These are phyloP conservation scores for Microtus pennsylvanicus DNA, from an alignment of 2,113 vertebrate species.

Conservation along the genomic window DNA sequence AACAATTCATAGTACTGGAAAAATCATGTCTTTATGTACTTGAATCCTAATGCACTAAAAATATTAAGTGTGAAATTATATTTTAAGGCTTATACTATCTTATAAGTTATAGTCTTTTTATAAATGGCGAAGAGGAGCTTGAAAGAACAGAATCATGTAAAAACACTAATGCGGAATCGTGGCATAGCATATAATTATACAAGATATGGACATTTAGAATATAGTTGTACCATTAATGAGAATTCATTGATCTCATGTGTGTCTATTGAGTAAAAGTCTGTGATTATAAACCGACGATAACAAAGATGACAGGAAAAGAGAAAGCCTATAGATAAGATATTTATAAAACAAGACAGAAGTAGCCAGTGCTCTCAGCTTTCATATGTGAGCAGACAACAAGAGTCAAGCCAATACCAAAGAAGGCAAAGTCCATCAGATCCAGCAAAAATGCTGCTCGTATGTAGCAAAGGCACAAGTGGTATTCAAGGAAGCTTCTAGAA, in stretches of 20 bases:
- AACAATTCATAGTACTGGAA: not conserved
- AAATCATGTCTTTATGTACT: slow-evolving; percentile 24
- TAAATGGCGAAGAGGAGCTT: not conserved
- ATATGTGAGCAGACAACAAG: not conserved
- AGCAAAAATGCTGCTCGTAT: not conserved
- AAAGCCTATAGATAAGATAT: not conserved
- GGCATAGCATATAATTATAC: not conserved
- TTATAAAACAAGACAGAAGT: slow-evolving; percentile 21
- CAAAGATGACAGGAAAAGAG: not conserved
- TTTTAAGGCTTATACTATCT: not conserved
- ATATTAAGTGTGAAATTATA: slow-evolving; percentile 3
- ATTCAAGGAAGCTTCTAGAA: not conserved
- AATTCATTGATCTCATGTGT: not conserved
- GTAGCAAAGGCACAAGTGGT: not conserved
- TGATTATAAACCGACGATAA: slow-evolving; percentile 9
- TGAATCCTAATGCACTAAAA: not conserved
- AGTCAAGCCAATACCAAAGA: not conserved
- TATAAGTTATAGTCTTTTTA: not conserved
- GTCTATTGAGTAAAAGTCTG: not conserved
- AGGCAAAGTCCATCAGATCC: not conserved
- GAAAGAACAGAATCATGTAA: not conserved
- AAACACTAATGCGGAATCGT: not conserved
- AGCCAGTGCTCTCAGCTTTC: not conserved
- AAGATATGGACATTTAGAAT: not conserved
- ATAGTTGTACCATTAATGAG: not conserved